These are phyloP conservation scores for Idaea aversata DNA, from an alignment of 2,888 invertebrate species.

Conservation along the genomic window DNA sequence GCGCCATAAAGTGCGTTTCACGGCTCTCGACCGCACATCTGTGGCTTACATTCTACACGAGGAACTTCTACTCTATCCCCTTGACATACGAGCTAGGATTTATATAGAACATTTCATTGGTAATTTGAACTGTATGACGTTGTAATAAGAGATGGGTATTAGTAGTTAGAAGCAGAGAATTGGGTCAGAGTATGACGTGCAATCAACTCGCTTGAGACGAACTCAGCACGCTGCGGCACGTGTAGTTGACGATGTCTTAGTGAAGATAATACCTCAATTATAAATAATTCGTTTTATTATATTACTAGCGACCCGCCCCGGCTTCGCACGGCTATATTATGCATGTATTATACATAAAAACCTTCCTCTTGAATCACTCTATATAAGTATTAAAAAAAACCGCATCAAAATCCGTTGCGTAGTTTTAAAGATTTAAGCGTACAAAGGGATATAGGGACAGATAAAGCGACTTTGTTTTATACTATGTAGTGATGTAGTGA, in stretches of 20 bases:
- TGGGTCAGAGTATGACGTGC: conserved; percentile 22
- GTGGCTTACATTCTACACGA: neutral
- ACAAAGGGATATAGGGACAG: too few relatives aligned
- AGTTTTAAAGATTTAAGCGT: too few relatives aligned
- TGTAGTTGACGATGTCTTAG: neutral
- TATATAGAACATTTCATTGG: neutral
- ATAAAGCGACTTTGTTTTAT: too few relatives aligned
- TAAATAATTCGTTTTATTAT: neutral
- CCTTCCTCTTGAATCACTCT: too few relatives aligned
- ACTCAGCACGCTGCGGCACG: conserved; percentile 1
- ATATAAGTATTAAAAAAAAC: too few relatives aligned
- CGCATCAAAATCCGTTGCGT: too few relatives aligned
- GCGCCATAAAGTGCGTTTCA: neutral
- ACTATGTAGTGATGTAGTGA: too few relatives aligned
- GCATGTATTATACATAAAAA: too few relatives aligned
- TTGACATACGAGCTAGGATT: neutral
- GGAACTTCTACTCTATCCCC: neutral
- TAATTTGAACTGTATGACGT: neutral
- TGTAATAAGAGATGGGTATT: conserved; percentile 1
- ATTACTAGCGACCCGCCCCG: too few relatives aligned
- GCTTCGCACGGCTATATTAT: too few relatives aligned
- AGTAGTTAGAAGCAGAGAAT: conserved; percentile 19
- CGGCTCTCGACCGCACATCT: neutral
- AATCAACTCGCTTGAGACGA: conserved; percentile 1
- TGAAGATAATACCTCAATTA: neutral